phyloP scores from a whole-genome alignment of 2,888 invertebrate species.

The Epistrophe grossulariae region DNA sequence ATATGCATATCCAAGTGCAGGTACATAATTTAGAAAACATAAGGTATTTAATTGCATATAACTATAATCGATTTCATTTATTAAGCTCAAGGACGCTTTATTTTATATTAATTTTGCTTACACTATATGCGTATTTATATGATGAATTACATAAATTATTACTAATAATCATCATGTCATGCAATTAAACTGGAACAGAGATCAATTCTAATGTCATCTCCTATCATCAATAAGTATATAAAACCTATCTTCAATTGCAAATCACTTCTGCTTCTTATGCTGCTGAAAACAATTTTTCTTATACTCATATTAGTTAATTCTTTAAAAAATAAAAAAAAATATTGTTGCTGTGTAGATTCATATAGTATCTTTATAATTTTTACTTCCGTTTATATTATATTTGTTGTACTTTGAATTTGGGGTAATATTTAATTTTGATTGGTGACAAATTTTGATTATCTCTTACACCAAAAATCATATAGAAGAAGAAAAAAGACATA shows the following conservation, averaged over 20 bases:
- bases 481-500: neutral
- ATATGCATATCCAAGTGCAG: too few relatives aligned
- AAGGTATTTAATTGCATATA: neutral
- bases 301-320: slow-evolving; percentile 5
- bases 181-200: slow-evolving; percentile 74
- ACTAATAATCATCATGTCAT: slow-evolving; percentile 57
- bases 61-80: neutral
- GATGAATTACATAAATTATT: slow-evolving; percentile 55
- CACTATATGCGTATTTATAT: slow-evolving; percentile 4
- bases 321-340: too few relatives aligned
- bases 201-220: slow-evolving; percentile 67
- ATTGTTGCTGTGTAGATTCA: slow-evolving; percentile 24
- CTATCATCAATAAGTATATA: slow-evolving; percentile 59
- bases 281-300: slow-evolving; percentile 22
- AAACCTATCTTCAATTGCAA: slow-evolving; percentile 53
- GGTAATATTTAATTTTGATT: slow-evolving; percentile 33
- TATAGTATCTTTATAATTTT: neutral
- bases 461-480: neutral
- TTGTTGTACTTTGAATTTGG: slow-evolving; percentile 57
- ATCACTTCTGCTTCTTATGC: slow-evolving; percentile 46
- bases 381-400: slow-evolving; percentile 52
- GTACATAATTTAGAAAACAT: neutral
- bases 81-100: slow-evolving; percentile 63
- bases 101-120: slow-evolving; percentile 15
- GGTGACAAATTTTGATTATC: slow-evolving; percentile 41